These are phyloP conservation scores for Schizaphis graminum DNA, from an alignment of 2,888 invertebrate species.

Conservation along the genomic window DNA sequence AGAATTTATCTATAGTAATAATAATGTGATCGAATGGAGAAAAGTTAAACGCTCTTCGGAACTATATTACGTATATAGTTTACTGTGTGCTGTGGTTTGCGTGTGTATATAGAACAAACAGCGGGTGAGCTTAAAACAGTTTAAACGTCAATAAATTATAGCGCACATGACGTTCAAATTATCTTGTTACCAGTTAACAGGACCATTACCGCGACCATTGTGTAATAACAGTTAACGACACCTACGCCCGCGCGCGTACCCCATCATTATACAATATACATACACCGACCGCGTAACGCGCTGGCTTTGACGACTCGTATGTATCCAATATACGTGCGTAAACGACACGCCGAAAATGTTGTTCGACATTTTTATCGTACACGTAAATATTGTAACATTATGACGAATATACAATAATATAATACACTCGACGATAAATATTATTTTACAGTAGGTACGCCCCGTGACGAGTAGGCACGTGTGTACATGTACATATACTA, in stretches of 20 bases:
- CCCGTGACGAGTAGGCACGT: neutral
- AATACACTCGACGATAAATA: neutral
- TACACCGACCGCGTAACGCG: neutral
- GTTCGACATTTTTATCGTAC: constrained; percentile 39
- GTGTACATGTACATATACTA: neutral
- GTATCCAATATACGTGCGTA: neutral
- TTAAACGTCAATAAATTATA: constrained; percentile 43
- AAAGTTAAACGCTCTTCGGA: neutral
- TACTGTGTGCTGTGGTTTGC: neutral
- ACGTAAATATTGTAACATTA: neutral
- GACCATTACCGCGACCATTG: constrained; percentile 49
- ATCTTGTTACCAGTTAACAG: constrained; percentile 54
- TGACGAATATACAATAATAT: neutral
- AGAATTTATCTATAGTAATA: neutral
- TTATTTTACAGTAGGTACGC: neutral
- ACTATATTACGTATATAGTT: neutral
- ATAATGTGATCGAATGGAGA: neutral
- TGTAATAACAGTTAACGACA: constrained; percentile 53
- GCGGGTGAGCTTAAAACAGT: constrained; percentile 40
- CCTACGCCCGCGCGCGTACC: constrained; percentile 28
- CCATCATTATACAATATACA: neutral
- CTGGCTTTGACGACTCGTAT: neutral
- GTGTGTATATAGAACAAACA: neutral
- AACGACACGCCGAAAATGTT: constrained; percentile 5
- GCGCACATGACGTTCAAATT: constrained; percentile 33